Evolutionary conservation across 2,888 invertebrate genomes (phyloP).

Genomic region (Habrosyne pyritoides): DNA sequence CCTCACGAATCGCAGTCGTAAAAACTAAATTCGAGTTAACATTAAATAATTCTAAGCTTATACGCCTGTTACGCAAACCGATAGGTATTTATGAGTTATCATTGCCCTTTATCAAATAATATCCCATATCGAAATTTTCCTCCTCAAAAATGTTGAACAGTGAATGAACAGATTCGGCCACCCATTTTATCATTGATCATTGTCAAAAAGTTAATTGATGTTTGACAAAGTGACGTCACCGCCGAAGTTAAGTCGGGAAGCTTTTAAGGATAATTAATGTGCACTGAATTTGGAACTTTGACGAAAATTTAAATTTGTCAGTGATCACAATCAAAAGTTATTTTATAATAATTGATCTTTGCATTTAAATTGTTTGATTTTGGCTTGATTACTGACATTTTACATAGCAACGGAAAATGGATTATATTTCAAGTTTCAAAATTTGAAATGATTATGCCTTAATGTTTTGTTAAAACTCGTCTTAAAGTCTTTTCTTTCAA

Average conservation of each 20-base stretch:
- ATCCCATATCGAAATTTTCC: slow-evolving; percentile 11
- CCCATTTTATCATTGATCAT: slow-evolving; percentile 72
- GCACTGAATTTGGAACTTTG: slow-evolving; percentile 44
- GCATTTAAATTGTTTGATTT: slow-evolving; percentile 16
- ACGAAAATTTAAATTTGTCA: slow-evolving; percentile 43
- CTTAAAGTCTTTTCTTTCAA: neutral
- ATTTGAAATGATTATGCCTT: no score
- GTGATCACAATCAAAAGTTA: slow-evolving; percentile 36
- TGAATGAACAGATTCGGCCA: slow-evolving; percentile 48
- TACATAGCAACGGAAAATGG: neutral
- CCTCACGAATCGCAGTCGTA: neutral
- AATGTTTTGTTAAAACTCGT: no score
- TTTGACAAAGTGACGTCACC: slow-evolving; percentile 77
- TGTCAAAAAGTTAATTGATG: slow-evolving; percentile 76
- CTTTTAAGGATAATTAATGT: slow-evolving; percentile 77
- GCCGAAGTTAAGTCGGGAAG: slow-evolving; percentile 64
- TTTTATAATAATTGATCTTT: slow-evolving; percentile 18
- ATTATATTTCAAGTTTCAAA: neutral
- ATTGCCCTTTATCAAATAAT: neutral
- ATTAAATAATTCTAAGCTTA: neutral
- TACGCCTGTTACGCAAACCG: neutral
- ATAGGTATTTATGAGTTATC: slow-evolving; percentile 1
- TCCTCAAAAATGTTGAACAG: slow-evolving; percentile 28
- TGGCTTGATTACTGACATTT: slow-evolving; percentile 9
- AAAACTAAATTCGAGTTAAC: slow-evolving; percentile 1